Conservation (phyloP, 2,113 vertebrate genomes). For the Ptyas mucosa region DNA sequence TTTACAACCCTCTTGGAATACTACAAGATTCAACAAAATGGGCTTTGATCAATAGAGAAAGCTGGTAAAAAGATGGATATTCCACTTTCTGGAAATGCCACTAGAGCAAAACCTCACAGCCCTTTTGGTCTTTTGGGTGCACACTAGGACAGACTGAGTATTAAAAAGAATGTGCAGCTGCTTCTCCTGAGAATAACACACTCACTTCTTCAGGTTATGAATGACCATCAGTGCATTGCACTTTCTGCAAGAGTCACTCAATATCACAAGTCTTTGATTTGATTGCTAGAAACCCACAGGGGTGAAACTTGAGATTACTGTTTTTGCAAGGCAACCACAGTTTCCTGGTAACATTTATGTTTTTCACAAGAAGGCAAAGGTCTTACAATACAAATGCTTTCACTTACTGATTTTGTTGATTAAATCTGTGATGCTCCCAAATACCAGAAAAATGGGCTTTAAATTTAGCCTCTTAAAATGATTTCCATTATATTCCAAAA, state of each 20-base stretch:
- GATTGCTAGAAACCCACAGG: neutral
- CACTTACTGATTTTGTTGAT: neutral
- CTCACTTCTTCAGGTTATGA: neutral
- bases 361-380: neutral
- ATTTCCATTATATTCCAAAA: conserved; percentile 13
- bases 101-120: neutral
- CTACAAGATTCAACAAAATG: neutral
- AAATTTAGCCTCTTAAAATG: conserved; percentile 10
- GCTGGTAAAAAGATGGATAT: neutral
- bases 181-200: neutral
- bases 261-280: neutral
- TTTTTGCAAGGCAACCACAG: neutral
- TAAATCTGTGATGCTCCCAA: neutral
- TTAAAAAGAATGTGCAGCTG: neutral
- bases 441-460: conserved; percentile 15
- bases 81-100: neutral
- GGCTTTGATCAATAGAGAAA: neutral
- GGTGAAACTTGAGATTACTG: neutral
- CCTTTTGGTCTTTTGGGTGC: neutral
- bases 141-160: neutral
- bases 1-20: neutral
- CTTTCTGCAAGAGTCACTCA: neutral
- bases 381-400: neutral
- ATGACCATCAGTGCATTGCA: neutral
- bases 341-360: neutral